A percentile compares a stretch with the other conserved stretches of the same genome.
Evolutionary conservation across 2,888 invertebrate species (phyloP).

Genomic region (Dryadula phaetusa): DNA sequence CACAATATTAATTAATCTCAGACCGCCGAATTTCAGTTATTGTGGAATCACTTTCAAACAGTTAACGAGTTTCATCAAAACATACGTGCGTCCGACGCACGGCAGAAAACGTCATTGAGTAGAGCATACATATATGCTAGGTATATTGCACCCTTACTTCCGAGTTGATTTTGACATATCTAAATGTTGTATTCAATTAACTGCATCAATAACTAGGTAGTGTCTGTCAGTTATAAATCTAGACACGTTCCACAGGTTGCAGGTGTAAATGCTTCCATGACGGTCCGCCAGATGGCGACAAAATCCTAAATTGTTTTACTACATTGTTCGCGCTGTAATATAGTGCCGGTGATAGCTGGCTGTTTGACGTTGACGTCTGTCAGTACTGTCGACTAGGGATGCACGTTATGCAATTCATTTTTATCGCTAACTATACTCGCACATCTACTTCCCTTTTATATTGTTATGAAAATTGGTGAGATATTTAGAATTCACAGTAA

Average conservation of each 20-base stretch:
- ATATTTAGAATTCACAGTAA: too few species aligned
- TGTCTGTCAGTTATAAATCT: not conserved
- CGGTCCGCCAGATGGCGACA: not conserved
- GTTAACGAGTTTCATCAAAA: not conserved
- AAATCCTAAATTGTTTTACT: not conserved
- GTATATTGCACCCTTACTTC: not conserved
- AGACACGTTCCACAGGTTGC: conserved; percentile 2
- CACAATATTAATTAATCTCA: not conserved
- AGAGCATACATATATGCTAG: not conserved
- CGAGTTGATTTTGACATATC: conserved; percentile 1
- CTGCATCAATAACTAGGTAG: not conserved
- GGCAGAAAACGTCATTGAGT: not conserved
- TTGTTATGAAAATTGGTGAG: too few species aligned
- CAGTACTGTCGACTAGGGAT: too few species aligned
- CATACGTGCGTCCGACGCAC: conserved; percentile 6
- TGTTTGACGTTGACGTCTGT: too few species aligned
- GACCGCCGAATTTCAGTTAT: not conserved
- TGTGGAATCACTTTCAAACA: not conserved
- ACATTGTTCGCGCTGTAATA: too few species aligned
- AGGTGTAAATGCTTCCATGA: not conserved
- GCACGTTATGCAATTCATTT: too few species aligned
- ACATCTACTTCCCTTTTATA: too few species aligned
- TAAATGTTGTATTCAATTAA: conserved; percentile 4
- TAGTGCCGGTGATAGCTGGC: too few species aligned
- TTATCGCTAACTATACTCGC: too few species aligned